phyloP scores from a whole-genome alignment of 64 coral and sea anemone species.

The Acropora tenuis region DNA sequence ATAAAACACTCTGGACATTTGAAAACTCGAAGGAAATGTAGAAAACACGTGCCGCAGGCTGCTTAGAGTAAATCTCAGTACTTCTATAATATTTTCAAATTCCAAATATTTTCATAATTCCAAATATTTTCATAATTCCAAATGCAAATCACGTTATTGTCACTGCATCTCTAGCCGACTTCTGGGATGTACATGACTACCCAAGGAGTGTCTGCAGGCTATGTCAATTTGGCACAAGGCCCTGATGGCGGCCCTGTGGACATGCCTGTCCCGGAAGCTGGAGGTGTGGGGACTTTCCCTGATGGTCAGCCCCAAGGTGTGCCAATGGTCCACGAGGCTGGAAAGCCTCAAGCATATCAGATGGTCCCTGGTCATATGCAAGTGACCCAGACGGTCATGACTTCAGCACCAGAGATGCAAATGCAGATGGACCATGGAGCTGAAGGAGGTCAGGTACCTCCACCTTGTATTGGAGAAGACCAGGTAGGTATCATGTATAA shows the following conservation, averaged over 20 bases:
- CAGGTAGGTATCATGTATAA: too few species aligned
- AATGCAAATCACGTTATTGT: not conserved
- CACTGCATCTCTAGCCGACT: not conserved
- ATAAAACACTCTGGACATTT: too few species aligned
- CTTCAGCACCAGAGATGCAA: not conserved
- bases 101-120: too few species aligned
- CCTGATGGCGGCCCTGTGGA: slow-evolving; percentile 18
- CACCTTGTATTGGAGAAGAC: too few species aligned
- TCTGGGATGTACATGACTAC: slow-evolving; percentile 3
- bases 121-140: too few species aligned
- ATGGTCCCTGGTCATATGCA: not conserved
- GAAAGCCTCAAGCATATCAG: not conserved
- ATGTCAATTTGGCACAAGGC: slow-evolving; percentile 12
- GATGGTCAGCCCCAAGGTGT: not conserved
- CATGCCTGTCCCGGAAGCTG: slow-evolving; percentile 9
- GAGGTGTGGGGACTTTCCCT: slow-evolving; percentile 2
- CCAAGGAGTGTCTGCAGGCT: not conserved
- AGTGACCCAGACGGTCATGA: too few species aligned
- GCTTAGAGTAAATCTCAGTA: too few species aligned
- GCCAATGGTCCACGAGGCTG: too few species aligned
- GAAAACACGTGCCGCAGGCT: too few species aligned
- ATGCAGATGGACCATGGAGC: not conserved
- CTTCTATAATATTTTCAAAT: too few species aligned
- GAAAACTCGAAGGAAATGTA: too few species aligned
- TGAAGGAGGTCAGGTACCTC: not conserved